Conservation (phyloP, 1,140 invertebrate species). For the Carcinoscorpius rotundicauda region DNA sequence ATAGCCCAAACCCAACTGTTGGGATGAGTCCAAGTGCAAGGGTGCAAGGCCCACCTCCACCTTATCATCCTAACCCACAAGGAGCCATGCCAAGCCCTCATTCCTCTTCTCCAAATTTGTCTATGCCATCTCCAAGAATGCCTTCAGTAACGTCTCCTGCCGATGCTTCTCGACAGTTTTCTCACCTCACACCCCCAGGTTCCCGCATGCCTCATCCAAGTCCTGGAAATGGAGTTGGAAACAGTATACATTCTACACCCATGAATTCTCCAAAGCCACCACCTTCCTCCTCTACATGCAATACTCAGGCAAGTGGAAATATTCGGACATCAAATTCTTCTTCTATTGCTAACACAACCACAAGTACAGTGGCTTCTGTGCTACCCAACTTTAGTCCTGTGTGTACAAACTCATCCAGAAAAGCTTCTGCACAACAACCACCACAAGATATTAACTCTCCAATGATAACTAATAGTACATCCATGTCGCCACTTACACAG, state of each 20-base stretch:
- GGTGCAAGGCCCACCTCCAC: conserved; percentile 57
- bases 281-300: neutral
- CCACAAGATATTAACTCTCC: no score
- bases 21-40: conserved; percentile 35
- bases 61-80: conserved; percentile 65
- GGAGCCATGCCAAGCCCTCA: conserved; percentile 53
- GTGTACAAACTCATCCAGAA: no score
- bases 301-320: no score
- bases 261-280: conserved; percentile 18
- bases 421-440: no score
- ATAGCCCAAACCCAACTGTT: conserved; percentile 23
- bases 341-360: conserved; percentile 13
- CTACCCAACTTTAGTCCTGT: conserved; percentile 12
- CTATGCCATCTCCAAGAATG: conserved; percentile 37
- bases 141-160: conserved; percentile 58
- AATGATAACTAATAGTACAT: no score
- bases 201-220: conserved; percentile 43
- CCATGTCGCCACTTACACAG: neutral
- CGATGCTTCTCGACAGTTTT: conserved; percentile 39
- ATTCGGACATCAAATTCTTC: conserved; percentile 11
- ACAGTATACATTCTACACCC: conserved; percentile 16
- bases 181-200: conserved; percentile 17
- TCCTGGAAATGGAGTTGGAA: conserved; percentile 35
- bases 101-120: conserved; percentile 30
- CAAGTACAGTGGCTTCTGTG: conserved; percentile 11